Conservation (phyloP, 1,140 invertebrate species). For the Laodelphax striatellus region DNA sequence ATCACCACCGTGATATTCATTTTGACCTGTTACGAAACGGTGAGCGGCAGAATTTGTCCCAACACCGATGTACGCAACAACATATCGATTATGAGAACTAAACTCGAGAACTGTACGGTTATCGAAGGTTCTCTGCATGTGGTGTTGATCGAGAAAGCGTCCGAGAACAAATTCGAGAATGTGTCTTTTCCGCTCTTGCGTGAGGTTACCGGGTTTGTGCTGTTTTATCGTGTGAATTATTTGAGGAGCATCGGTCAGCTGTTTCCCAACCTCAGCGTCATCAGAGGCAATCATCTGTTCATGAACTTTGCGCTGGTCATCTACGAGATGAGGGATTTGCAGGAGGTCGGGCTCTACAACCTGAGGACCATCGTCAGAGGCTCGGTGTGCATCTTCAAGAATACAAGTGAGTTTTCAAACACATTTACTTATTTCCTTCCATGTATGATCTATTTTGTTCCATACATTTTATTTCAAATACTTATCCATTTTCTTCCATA, state of each 20-base stretch:
- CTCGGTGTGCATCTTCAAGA: conserved; percentile 75
- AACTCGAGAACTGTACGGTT: conserved; percentile 63
- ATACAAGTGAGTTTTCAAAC: conserved; percentile 37
- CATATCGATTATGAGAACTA: conserved; percentile 28
- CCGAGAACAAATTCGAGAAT: conserved; percentile 36
- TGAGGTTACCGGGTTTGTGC: conserved; percentile 51
- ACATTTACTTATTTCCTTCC: too few relatives aligned
- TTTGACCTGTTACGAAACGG: not conserved
- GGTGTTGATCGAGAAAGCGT: conserved; percentile 51
- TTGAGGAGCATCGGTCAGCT: conserved; percentile 63
- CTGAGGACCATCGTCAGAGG: conserved; percentile 72
- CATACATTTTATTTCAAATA: too few relatives aligned
- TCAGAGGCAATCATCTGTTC: conserved; percentile 73
- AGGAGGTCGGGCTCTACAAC: conserved; percentile 69
- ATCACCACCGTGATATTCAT: not conserved
- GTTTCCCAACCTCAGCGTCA: conserved; percentile 89
- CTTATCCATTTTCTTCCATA: too few relatives aligned
- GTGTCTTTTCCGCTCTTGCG: conserved; percentile 51
- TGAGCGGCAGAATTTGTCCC: conserved; percentile 39
- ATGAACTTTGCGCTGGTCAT: conserved; percentile 76
- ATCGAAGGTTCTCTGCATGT: conserved; percentile 80
- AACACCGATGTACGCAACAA: conserved; percentile 74
- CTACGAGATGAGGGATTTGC: conserved; percentile 53
- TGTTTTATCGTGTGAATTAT: conserved; percentile 61
- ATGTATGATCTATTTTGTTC: too few relatives aligned